These are phyloP conservation scores for Loripinus fragilis DNA, from an alignment of 2,888 invertebrate genomes.

Conservation along the genomic window DNA sequence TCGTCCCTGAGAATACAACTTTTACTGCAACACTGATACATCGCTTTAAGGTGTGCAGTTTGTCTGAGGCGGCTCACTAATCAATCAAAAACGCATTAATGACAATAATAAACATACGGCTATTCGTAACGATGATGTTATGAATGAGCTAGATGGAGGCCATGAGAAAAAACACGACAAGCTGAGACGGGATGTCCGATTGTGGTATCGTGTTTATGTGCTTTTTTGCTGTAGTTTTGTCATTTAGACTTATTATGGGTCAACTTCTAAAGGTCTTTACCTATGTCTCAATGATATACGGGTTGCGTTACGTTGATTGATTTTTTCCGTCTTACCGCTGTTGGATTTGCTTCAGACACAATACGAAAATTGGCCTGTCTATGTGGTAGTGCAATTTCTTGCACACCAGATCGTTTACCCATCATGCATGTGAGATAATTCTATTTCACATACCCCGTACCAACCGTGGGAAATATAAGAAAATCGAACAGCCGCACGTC, in stretches of 20 bases:
- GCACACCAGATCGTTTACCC: too few relatives aligned
- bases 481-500: too few relatives aligned
- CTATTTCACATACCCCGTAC: too few relatives aligned
- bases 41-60: conserved; percentile 10
- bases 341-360: too few relatives aligned
- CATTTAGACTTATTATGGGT: neutral
- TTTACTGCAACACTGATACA: too few relatives aligned
- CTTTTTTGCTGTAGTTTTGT: neutral
- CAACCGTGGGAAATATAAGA: too few relatives aligned
- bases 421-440: too few relatives aligned
- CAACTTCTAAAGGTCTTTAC: neutral
- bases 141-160: neutral
- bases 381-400: too few relatives aligned
- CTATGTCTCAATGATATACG: neutral
- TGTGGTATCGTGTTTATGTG: conserved; percentile 1
- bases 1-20: too few relatives aligned
- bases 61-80: neutral
- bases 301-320: neutral
- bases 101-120: neutral
- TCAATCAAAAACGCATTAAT: conserved; percentile 6
- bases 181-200: conserved; percentile 1
- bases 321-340: too few relatives aligned
- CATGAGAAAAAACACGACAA: neutral
- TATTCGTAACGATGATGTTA: conserved; percentile 1
- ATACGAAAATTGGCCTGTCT: too few relatives aligned